These are phyloP conservation scores for Chaetodon trifasciatus DNA, from an alignment of 2,797 vertebrate genomes.

Conservation along the genomic window DNA sequence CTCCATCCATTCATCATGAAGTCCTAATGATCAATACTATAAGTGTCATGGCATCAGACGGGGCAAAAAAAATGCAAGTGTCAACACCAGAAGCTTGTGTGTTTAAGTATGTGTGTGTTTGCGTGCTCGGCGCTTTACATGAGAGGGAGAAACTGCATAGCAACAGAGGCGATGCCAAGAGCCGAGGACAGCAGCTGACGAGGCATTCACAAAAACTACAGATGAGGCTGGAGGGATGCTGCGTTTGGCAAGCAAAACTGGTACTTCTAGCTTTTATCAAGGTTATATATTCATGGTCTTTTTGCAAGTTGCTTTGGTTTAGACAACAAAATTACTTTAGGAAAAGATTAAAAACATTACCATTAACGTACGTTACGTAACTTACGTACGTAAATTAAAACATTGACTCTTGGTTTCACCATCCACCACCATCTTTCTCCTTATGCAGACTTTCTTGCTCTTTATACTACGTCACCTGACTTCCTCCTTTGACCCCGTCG, in stretches of 20 bases:
- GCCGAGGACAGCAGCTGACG: not conserved
- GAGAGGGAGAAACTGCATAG: constrained; percentile 10
- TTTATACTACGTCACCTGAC: no score
- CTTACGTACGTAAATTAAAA: no score
- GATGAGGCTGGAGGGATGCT: not conserved
- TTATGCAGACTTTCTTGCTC: no score
- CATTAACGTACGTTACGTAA: no score
- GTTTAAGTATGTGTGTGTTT: not conserved
- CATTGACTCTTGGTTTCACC: no score
- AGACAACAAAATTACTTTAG: no score
- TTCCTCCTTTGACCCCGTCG: no score
- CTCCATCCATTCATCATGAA: constrained; percentile 63
- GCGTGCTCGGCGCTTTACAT: not conserved
- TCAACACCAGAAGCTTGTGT: constrained; percentile 10
- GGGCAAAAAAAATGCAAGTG: constrained; percentile 28
- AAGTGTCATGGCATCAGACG: constrained; percentile 27
- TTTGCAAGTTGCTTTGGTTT: no score
- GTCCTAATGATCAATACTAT: constrained; percentile 52
- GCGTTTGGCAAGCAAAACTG: not conserved
- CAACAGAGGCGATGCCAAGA: constrained; percentile 6
- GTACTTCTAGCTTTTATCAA: not conserved
- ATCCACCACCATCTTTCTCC: no score
- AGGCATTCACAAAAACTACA: constrained; percentile 18
- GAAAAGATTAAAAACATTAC: no score
- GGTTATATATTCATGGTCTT: not conserved